Evolutionary conservation across 2,113 vertebrate genomes (phyloP), one percentile per base, ranked within the genome.

Genomic region (Thermophis baileyi): DNA sequence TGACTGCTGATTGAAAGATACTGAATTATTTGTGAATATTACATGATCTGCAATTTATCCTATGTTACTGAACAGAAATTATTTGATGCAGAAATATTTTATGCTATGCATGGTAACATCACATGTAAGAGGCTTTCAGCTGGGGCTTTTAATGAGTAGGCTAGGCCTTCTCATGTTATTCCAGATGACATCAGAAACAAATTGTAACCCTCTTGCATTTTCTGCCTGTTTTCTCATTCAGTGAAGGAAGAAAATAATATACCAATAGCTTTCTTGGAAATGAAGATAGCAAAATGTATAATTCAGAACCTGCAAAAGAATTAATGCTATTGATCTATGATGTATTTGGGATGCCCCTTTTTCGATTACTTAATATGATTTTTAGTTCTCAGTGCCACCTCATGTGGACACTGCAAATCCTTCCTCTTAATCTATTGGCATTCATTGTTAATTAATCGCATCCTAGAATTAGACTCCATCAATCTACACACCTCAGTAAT

Each of bases 1-100:
- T 93, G 74, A 91, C 46, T 91, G 14, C 35, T 87, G 69, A 92
- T 12, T 96, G 90, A 93, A 94, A 87, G 46, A 49, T 95, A 93
- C 90, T 54, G 94, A 95, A 96, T 94, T 95, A 74, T 91, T 96
- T 95, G 92, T 93, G 91, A 94, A 90, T 81, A 93, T 27, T 85
- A 25, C 14, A 8, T 54, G n/a, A 6, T 49, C n/a, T 74, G n/a
- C 85, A 40, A 40, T 91, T 85, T 91, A 40, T 53, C n/a, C 35
- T 53, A 6, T 53, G n/a, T 51, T 50, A 47, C 25, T 69, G 22
- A 49, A 46, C 49, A 81, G 47, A 51, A 81, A 81, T 90, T n/a
- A 40, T 90, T 89, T 74, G 25, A 91, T 91, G 25, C 53, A 55
- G 51, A 87, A 50, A 30, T 91, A 46, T 91, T 91, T 46, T 46